Conservation (phyloP, 2,113 vertebrate genomes). For the Paraplagusia blochii region DNA sequence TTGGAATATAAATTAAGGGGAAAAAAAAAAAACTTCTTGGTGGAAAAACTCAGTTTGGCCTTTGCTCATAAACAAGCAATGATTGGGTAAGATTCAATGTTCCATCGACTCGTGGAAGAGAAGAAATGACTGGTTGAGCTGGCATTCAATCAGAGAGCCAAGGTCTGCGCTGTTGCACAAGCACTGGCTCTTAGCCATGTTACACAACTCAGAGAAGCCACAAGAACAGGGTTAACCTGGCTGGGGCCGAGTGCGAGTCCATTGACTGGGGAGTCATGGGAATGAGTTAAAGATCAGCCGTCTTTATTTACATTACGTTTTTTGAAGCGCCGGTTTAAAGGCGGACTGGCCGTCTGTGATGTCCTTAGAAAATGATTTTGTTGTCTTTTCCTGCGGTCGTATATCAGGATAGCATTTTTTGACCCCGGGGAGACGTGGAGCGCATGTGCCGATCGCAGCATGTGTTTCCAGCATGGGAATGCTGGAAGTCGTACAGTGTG, state of each 20-base stretch:
- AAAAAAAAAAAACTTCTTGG: neutral
- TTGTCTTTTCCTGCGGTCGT: conserved; percentile 2
- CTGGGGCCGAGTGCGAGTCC: conserved; percentile 6
- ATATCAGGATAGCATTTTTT: conserved; percentile 9
- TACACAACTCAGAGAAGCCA: conserved; percentile 58
- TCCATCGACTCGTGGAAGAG: conserved; percentile 35
- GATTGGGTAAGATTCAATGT: conserved; percentile 47
- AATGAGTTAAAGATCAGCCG: conserved; percentile 8
- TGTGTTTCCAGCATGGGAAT: conserved; percentile 62
- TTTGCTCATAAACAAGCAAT: conserved; percentile 12
- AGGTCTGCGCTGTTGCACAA: conserved; percentile 63
- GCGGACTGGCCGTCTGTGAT: neutral
- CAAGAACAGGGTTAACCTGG: conserved; percentile 53
- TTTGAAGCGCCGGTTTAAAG: conserved; percentile 6
- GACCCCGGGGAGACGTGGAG: conserved; percentile 31
- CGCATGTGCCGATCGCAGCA: conserved; percentile 44
- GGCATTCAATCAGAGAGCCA: conserved; percentile 46
- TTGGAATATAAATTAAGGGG: no score
- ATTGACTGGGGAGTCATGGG: conserved; percentile 12
- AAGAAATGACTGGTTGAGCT: conserved; percentile 48
- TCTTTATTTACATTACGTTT: conserved; percentile 21
- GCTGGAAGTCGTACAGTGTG: conserved; percentile 32
- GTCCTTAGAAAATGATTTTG: neutral
- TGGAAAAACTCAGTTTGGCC: neutral
- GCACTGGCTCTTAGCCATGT: conserved; percentile 58